Evolutionary conservation across 2,113 vertebrate genomes (phyloP), one percentile per base, ranked within the genome.

Genomic region (Gallinago undulata): DNA sequence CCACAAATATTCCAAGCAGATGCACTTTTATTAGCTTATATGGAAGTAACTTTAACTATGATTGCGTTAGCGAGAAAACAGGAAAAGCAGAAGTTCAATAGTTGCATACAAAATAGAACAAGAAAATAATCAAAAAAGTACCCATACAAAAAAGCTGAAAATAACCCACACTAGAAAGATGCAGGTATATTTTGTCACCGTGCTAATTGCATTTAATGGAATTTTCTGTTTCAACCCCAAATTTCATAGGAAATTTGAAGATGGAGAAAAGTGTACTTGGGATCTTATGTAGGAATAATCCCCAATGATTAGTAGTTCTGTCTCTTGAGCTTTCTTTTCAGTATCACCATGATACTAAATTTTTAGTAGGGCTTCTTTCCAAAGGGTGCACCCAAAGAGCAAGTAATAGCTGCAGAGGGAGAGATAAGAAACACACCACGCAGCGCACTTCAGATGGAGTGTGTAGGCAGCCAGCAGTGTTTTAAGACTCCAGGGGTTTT

Each of bases 11-110:
- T 88, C 85, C 92, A 95, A 95, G 80, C 82, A 97, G 66, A 95
- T 96, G 84, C 95, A 94, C 81, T 96, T 97, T 96, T 93, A 97
- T 97, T 88, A 89, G 93, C 96, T 96, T 95, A 74, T 93, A 89
- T 87, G 85, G 93, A 92, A 86, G 73, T 41, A 56, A 76, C 93
- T 94, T 73, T 50, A 78, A 90, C 92, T 86, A 11, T 78, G 84
- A 91, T 95, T 87, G 41, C 1, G 7, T 96, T 93, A 97, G 89
- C 3, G 13, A 93, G 85, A 89, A 87, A 81, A 75, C 37, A 87
- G 86, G 78, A 88, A 69, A 93, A 92, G 68, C 63, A 82, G 63
- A 66, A 90, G 62, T 91, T 94, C 87, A 93, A 35, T 67, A 84
- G 53, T 75, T 94, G 45, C 45, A 33, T 95, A n/a, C 17, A 64